Evolutionary conservation across 2,113 vertebrate species (phyloP), one percentile per base, ranked within the genome.

Genomic region (Corythornis vintsioides): DNA sequence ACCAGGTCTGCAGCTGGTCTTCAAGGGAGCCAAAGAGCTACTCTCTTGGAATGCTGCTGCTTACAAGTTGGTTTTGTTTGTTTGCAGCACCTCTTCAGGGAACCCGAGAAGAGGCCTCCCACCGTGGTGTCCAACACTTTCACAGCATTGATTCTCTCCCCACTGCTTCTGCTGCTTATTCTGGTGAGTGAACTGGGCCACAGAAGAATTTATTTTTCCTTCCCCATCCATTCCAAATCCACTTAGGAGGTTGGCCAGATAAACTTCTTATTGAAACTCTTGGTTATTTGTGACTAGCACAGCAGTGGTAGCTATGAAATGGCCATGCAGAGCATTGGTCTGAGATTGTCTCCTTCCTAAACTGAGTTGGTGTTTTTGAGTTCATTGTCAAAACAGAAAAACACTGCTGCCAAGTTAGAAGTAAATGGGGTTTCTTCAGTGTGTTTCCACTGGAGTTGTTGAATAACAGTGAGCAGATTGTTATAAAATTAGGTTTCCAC

Each of bases 61-160:
- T 94, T 48, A 94, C 0, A 5, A 55, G 52, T 6, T 77, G 64
- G 9, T 48, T 71, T 96, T 83, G 71, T 92, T 89, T 87, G 61
- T 88, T 77, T 94, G 84, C 96, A 99, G 99, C 99, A 99, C 90
- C 97, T 99, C 94, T 99, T 99, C 97, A 98, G 99, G 18, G 99
- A 99, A 85, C 99, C 99, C 29, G 99, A 99, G 97, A 99, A 99
- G 97, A 99, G 99, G 93, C 99, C 99, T 59, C 98, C 99, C 69
- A 99, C 98, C 0, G 98, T 99, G 89, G 99, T 99, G 20, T 99
- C 99, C 15, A 99, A 98, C 86, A 97, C 99, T 15, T 99, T 99
- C 97, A 99, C 99, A 0, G 99, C 98, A 2, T 78, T 99, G 65
- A 96, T 99, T 94, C 98, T 99, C 67, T 99, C 99, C 1, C 99